A percentile compares a stretch with the other conserved stretches of the same genome.
Conservation (phyloP, 2,113 vertebrate species). For the Tachysurus fulvidraco region DNA sequence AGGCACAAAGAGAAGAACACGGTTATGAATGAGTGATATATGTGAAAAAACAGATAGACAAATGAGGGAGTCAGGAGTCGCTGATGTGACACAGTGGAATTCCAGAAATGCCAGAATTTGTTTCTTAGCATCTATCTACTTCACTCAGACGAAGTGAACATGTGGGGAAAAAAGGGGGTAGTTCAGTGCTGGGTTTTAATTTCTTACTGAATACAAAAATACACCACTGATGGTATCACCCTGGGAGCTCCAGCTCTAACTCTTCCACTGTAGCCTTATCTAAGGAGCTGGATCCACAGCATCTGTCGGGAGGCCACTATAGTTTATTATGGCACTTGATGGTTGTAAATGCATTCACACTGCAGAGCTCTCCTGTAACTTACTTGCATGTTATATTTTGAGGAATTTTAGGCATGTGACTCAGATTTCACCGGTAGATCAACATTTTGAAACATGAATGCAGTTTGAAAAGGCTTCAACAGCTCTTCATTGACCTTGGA, state of each 20-base stretch:
- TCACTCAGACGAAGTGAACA: slow-evolving; percentile 27
- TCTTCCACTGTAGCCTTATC: slow-evolving; percentile 38
- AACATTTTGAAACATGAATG: slow-evolving; percentile 17
- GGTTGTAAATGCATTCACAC: neutral
- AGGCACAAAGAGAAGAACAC: slow-evolving; percentile 10
- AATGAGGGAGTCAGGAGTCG: slow-evolving; percentile 28
- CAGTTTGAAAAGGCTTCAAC: slow-evolving; percentile 28
- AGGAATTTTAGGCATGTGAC: neutral
- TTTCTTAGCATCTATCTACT: slow-evolving; percentile 22
- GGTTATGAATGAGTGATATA: slow-evolving; percentile 44
- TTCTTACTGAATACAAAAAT: slow-evolving; percentile 48
- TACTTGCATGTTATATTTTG: neutral
- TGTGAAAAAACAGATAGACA: slow-evolving; percentile 3
- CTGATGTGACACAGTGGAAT: slow-evolving; percentile 33
- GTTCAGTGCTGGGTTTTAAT: slow-evolving; percentile 54
- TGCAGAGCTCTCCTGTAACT: neutral
- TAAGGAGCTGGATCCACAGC: slow-evolving; percentile 30
- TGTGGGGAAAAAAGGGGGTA: neutral
- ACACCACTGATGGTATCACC: slow-evolving; percentile 34
- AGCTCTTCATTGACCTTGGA: slow-evolving; percentile 40
- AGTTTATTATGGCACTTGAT: neutral
- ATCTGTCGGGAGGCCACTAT: slow-evolving; percentile 30
- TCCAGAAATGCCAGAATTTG: slow-evolving; percentile 49
- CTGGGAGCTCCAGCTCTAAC: slow-evolving; percentile 26
- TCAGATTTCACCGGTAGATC: neutral